These are phyloP conservation scores for Aphidoletes aphidimyza DNA, from an alignment of 2,888 invertebrate genomes.

Conservation along the genomic window DNA sequence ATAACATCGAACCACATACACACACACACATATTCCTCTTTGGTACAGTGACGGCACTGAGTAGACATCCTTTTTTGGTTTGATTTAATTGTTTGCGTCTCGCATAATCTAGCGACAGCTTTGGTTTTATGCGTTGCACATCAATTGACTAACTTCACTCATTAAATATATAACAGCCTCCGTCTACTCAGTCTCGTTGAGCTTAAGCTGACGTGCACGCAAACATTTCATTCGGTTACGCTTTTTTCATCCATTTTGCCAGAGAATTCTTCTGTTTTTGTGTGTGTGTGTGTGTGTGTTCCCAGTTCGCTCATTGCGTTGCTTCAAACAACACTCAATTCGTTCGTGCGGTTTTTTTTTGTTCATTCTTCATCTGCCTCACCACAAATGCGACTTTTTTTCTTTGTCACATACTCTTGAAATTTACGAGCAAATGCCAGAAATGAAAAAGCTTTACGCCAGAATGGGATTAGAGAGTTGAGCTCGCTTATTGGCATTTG, in stretches of 20 bases:
- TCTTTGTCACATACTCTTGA: constrained; percentile 2
- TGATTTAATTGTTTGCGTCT: constrained; percentile 42
- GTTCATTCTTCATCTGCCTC: not conserved
- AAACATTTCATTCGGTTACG: not conserved
- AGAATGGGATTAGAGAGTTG: not conserved
- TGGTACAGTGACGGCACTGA: constrained; percentile 25
- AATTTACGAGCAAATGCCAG: not conserved
- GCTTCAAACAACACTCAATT: not conserved
- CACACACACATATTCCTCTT: not conserved
- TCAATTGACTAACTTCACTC: constrained; percentile 48
- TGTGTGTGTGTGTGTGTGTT: too few relatives aligned
- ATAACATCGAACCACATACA: too few relatives aligned
- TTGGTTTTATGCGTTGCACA: constrained; percentile 37
- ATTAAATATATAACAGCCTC: constrained; percentile 30
- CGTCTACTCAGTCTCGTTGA: constrained; percentile 25
- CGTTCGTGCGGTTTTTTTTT: not conserved
- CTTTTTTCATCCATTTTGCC: not conserved
- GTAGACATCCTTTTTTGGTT: constrained; percentile 44
- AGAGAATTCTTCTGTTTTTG: too few relatives aligned
- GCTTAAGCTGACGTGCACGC: not conserved
- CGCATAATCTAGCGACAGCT: constrained; percentile 48
- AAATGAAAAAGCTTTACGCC: not conserved
- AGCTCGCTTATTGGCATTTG: constrained; percentile 5
- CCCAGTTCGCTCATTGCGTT: not conserved
- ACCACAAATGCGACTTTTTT: not conserved